These are phyloP conservation scores for Vanessa tameamea DNA, from an alignment of 1,140 invertebrate species.

Conservation along the genomic window DNA sequence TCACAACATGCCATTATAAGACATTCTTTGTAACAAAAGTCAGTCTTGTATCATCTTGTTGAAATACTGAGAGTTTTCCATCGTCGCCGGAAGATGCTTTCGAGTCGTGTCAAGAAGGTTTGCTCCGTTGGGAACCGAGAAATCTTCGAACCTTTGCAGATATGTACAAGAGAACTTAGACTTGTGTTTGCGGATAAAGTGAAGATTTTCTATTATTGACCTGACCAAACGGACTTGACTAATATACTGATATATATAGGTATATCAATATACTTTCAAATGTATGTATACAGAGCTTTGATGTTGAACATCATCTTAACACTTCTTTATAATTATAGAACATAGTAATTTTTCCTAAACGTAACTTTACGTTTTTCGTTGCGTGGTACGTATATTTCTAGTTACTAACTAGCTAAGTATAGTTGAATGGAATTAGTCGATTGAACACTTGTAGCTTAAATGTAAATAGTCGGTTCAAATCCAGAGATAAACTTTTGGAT, in stretches of 20 bases:
- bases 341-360: too few relatives aligned
- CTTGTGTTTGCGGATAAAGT: conserved; percentile 2
- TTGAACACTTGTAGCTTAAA: too few relatives aligned
- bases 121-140: not conserved
- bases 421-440: too few relatives aligned
- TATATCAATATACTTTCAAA: too few relatives aligned
- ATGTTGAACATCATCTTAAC: too few relatives aligned
- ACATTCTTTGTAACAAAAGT: conserved; percentile 5
- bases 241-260: not conserved
- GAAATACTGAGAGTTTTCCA: conserved; percentile 10
- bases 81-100: conserved; percentile 3
- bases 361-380: too few relatives aligned
- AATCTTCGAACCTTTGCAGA: conserved; percentile 9
- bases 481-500: too few relatives aligned
- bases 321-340: too few relatives aligned
- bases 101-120: conserved; percentile 9
- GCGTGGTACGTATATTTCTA: too few relatives aligned
- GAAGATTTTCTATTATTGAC: not conserved
- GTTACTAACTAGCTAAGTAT: too few relatives aligned
- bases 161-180: conserved; percentile 9
- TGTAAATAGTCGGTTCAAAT: too few relatives aligned
- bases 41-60: conserved; percentile 1
- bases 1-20: not conserved
- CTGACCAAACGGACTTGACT: not conserved
- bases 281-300: too few relatives aligned